phyloP scores from a whole-genome alignment of 2,113 vertebrate species.

The Sinosuthora webbiana region DNA sequence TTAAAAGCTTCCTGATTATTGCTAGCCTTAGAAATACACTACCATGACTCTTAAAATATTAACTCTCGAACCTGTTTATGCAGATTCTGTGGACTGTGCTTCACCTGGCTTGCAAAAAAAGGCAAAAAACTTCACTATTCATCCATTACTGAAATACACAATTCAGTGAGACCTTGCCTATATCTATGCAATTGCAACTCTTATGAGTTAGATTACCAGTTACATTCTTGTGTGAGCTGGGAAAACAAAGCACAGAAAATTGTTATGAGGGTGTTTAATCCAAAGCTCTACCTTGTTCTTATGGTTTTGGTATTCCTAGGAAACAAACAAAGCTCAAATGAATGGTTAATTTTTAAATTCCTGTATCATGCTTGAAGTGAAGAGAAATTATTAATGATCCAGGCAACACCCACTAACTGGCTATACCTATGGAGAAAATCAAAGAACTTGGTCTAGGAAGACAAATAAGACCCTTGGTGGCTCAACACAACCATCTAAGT shows the following conservation, averaged over 20 bases:
- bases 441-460: background rate
- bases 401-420: background rate
- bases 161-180: background rate
- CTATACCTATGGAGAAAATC: background rate
- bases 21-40: background rate
- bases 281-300: background rate
- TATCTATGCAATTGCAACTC: background rate
- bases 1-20: background rate
- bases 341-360: background rate
- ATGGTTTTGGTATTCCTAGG: background rate
- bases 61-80: background rate
- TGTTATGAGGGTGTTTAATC: background rate
- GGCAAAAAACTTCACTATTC: background rate
- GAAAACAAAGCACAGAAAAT: background rate
- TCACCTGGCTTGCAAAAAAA: background rate
- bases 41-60: background rate
- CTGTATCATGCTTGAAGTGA: background rate
- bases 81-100: background rate
- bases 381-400: background rate
- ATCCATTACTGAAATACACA: background rate
- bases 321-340: background rate
- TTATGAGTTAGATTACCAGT: background rate
- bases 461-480: background rate
- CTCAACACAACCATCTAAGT: background rate
- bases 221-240: background rate